phyloP scores from a whole-genome alignment of 2,113 vertebrate species.

The Verasper variegatus region DNA sequence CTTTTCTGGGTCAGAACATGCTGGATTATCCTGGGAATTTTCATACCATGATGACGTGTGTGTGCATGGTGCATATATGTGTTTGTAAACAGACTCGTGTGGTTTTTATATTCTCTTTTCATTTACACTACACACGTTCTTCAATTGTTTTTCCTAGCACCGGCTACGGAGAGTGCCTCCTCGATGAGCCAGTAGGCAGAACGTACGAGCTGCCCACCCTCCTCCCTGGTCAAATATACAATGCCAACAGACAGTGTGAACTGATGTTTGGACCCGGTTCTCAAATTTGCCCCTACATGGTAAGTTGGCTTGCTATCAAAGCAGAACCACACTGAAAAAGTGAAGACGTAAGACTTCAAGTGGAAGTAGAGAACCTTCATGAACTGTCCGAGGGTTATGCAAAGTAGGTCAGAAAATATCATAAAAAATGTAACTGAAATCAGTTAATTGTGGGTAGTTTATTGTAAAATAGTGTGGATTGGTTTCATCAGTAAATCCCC shows the following conservation, averaged over 20 bases:
- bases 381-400: neutral
- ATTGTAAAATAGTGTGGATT: neutral
- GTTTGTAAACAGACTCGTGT: neutral
- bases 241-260: slow-evolving; percentile 95
- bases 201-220: slow-evolving; percentile 88
- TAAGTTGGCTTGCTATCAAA: slow-evolving; percentile 72
- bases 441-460: neutral
- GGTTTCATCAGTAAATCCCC: neutral
- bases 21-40: slow-evolving; percentile 14
- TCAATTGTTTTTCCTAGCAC: slow-evolving; percentile 79
- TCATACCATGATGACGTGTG: neutral
- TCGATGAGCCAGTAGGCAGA: slow-evolving; percentile 90
- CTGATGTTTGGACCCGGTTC: slow-evolving; percentile 95
- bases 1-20: slow-evolving; percentile 31
- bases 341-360: slow-evolving; percentile 10
- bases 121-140: neutral
- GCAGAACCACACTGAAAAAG: neutral
- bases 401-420: neutral
- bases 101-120: slow-evolving; percentile 4
- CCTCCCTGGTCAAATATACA: slow-evolving; percentile 91
- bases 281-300: slow-evolving; percentile 95
- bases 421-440: neutral
- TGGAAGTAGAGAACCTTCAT: slow-evolving; percentile 18
- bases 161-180: slow-evolving; percentile 95
- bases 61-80: slow-evolving; percentile 14